phyloP scores from a whole-genome alignment of 2,888 invertebrate genomes.

The Graphium colonna region DNA sequence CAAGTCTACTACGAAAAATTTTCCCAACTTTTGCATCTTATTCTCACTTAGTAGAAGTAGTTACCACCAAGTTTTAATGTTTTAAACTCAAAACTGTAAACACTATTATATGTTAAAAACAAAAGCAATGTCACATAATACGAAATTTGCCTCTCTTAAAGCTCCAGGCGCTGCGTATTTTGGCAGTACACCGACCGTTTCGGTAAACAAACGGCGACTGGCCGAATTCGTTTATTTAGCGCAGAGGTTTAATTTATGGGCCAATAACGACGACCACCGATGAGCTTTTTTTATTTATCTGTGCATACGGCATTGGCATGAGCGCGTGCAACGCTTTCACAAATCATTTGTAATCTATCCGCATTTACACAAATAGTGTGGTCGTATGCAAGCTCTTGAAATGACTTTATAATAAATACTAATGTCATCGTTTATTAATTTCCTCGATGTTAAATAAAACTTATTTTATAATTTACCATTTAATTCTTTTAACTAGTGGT shows the following conservation, averaged over 20 bases:
- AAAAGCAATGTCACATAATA: too few relatives aligned
- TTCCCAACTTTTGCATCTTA: too few relatives aligned
- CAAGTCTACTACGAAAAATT: too few relatives aligned
- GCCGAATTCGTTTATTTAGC: slow-evolving; percentile 40
- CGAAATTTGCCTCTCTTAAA: neutral
- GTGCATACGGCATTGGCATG: slow-evolving; percentile 24
- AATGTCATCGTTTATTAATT: too few relatives aligned
- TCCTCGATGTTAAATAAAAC: too few relatives aligned
- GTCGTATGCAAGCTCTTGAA: too few relatives aligned
- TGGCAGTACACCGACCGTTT: slow-evolving; percentile 16
- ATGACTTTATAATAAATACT: too few relatives aligned
- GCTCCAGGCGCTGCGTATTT: neutral
- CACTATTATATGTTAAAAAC: too few relatives aligned
- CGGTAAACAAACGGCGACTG: slow-evolving; percentile 3
- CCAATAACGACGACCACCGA: slow-evolving; percentile 43
- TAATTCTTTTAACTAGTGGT: too few relatives aligned
- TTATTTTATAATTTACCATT: too few relatives aligned
- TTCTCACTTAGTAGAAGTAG: too few relatives aligned
- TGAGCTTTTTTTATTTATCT: slow-evolving; percentile 41
- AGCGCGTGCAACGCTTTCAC: slow-evolving; percentile 1
- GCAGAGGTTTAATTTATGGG: slow-evolving; percentile 51
- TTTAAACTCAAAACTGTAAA: neutral
- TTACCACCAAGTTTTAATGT: too few relatives aligned
- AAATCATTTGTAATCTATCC: slow-evolving; percentile 17
- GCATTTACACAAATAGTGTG: neutral